Evolutionary conservation across 2,888 invertebrate genomes (phyloP).

Genomic region (Drosophila cognata): DNA sequence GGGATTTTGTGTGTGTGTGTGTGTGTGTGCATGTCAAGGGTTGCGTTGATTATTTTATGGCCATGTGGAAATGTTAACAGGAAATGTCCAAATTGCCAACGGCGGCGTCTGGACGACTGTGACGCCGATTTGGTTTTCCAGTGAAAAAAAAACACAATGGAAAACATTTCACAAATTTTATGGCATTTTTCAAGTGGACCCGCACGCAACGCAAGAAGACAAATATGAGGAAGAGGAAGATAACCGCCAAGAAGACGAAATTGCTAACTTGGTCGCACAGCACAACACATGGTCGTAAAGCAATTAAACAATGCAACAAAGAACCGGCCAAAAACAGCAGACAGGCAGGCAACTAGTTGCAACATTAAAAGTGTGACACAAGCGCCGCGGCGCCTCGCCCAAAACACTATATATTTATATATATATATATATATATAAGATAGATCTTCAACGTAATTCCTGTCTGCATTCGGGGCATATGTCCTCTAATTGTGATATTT

Average conservation of each 20-base stretch:
- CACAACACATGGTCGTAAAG: constrained; percentile 71
- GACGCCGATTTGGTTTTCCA: constrained; percentile 37
- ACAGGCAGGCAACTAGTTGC: not conserved
- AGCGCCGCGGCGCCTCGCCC: constrained; percentile 54
- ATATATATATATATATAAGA: not conserved
- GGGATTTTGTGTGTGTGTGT: constrained; percentile 34
- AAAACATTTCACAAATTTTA: constrained; percentile 46
- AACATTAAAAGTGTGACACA: constrained; percentile 4
- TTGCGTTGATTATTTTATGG: constrained; percentile 78
- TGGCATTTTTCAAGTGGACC: constrained; percentile 59
- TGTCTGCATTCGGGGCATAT: not conserved
- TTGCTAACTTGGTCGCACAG: constrained; percentile 63
- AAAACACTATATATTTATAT: not conserved
- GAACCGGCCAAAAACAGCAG: constrained; percentile 19
- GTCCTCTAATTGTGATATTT: not conserved
- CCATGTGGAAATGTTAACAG: constrained; percentile 77
- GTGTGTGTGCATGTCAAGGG: constrained; percentile 70
- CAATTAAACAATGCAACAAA: constrained; percentile 55
- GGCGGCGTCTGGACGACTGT: constrained; percentile 37
- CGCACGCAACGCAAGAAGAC: constrained; percentile 22
- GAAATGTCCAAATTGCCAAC: constrained; percentile 60
- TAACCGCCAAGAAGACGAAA: constrained; percentile 28
- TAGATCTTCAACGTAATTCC: not conserved
- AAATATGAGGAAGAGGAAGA: constrained; percentile 4
- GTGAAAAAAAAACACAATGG: constrained; percentile 48